These are phyloP conservation scores for Xiphydria camelus DNA, from an alignment of 2,888 invertebrate genomes.

Conservation along the genomic window DNA sequence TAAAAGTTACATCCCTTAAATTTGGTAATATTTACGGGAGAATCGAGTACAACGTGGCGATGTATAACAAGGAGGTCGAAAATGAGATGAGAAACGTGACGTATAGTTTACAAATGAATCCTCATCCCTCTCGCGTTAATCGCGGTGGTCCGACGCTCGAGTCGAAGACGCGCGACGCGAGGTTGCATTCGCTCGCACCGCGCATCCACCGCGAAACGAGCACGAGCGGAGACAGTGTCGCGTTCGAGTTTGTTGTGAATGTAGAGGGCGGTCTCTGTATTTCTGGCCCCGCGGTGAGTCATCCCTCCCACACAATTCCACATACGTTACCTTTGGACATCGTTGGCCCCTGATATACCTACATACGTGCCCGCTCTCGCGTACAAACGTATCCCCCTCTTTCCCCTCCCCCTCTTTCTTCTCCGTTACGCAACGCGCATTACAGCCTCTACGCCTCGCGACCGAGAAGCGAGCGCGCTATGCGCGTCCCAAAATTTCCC, in stretches of 20 bases:
- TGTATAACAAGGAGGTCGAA: too few species aligned
- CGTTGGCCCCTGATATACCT: background rate
- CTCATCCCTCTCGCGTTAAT: too few species aligned
- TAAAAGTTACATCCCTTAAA: too few species aligned
- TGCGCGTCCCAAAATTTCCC: too few species aligned
- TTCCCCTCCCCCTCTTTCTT: background rate
- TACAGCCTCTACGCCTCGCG: too few species aligned
- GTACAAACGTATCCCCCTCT: background rate
- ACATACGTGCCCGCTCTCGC: background rate
- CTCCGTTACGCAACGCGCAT: too few species aligned
- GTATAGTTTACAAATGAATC: too few species aligned
- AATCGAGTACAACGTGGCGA: too few species aligned
- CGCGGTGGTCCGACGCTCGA: too few species aligned
- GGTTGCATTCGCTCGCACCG: conserved; percentile 11
- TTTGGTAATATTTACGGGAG: too few species aligned
- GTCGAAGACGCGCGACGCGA: conserved; percentile 18
- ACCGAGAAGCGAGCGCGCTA: too few species aligned
- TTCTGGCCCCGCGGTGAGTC: conserved; percentile 47
- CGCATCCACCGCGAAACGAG: conserved; percentile 13
- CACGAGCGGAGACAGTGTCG: conserved; percentile 30
- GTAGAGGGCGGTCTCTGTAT: conserved; percentile 39
- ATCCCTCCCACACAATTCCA: conserved; percentile 46
- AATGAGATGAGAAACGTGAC: too few species aligned
- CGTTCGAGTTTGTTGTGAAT: conserved; percentile 43
- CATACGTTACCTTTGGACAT: conserved; percentile 19